Evolutionary conservation across 2,888 invertebrate species (phyloP).

Genomic region (Athalia circularis): DNA sequence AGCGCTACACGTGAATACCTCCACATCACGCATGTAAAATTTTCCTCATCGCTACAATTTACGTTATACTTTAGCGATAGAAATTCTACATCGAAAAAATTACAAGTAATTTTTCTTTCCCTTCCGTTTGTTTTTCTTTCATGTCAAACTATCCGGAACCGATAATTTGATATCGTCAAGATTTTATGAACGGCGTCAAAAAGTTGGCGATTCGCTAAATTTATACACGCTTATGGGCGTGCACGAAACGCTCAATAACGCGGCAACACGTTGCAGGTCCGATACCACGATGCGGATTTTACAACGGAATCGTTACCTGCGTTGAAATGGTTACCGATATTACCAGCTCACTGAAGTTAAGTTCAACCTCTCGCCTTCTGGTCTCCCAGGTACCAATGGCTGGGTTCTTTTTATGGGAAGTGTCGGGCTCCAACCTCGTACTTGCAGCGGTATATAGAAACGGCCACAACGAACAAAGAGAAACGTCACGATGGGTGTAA

Average conservation of each 20-base stretch:
- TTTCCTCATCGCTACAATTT: neutral
- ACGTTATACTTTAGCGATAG: neutral
- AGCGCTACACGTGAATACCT: too few species aligned
- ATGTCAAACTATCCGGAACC: too few species aligned
- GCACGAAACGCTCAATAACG: neutral
- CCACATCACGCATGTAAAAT: too few species aligned
- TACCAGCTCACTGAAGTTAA: slow-evolving; percentile 19
- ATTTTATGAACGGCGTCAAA: too few species aligned
- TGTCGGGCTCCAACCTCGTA: neutral
- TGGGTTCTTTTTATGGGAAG: slow-evolving; percentile 20
- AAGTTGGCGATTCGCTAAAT: neutral
- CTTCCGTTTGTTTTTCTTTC: too few species aligned
- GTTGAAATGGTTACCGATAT: slow-evolving; percentile 27
- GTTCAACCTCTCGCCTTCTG: neutral
- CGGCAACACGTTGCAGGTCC: neutral
- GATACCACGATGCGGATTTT: neutral
- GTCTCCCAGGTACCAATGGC: neutral
- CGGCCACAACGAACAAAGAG: slow-evolving; percentile 5
- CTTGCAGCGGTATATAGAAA: neutral
- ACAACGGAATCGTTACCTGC: slow-evolving; percentile 23
- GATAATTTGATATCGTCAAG: too few species aligned
- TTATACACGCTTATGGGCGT: neutral
- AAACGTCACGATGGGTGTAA: slow-evolving; percentile 32
- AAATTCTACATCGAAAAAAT: neutral
- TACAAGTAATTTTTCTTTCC: too few species aligned